These are phyloP conservation scores for Tringa solitaria DNA, from an alignment of 2,113 vertebrate species.

Conservation along the genomic window DNA sequence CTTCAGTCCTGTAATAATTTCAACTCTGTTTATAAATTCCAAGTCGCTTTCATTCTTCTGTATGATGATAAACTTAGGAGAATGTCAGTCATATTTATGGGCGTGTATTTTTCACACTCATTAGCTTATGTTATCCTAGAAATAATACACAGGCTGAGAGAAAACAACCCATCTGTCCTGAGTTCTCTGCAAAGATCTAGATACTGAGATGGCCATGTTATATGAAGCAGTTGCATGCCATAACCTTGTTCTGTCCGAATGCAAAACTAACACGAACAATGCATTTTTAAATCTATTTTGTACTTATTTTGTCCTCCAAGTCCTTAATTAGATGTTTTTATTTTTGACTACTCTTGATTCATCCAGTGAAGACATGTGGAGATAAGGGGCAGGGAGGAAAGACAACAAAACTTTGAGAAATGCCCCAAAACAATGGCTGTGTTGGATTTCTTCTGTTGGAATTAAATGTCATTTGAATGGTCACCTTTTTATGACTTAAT, in stretches of 20 bases:
- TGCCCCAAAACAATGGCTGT: neutral
- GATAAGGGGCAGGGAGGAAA: neutral
- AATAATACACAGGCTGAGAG: neutral
- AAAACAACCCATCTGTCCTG: neutral
- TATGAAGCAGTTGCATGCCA: neutral
- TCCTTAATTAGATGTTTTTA: neutral
- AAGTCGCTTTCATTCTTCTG: conserved; percentile 1
- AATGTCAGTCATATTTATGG: conserved; percentile 9
- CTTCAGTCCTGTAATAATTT: neutral
- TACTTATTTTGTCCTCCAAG: neutral
- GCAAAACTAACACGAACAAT: neutral
- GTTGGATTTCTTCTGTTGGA: neutral
- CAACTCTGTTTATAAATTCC: conserved; percentile 8
- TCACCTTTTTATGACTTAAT: neutral
- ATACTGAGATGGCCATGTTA: neutral
- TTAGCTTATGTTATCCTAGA: conserved; percentile 7
- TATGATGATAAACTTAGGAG: neutral
- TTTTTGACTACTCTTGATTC: neutral
- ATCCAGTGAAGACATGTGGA: neutral
- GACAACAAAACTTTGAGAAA: neutral
- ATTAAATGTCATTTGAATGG: neutral
- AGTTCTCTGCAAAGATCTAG: neutral
- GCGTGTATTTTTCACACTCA: conserved; percentile 1
- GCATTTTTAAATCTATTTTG: neutral
- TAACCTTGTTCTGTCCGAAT: neutral